Base-by-base conservation (phyloP, 1,140 invertebrate genomes). In the Cherax destructor region DNA sequence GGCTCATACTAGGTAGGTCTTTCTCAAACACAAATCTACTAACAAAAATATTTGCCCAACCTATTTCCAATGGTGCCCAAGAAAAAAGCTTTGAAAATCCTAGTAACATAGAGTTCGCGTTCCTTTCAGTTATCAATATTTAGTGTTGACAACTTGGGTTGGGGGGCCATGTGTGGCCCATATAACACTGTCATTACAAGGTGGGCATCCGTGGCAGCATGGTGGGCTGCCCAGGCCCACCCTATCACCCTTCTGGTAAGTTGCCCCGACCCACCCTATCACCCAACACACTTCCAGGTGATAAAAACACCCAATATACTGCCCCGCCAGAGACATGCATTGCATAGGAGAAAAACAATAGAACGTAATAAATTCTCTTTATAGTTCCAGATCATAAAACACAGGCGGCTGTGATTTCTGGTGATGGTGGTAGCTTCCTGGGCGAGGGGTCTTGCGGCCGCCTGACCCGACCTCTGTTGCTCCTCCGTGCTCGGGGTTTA, bases 271-370 rank as follows among this genome's bases (percentile, higher is more conserved):
- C 13, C 13, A 69, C 16, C 13, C 69, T 21, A 30, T 74, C 69
- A 74, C n/a, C n/a, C 69, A 74, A 7, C 69, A 74, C 69, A 74
- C 69, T 74, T 74, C 69, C 69, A 74, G 3, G n/a, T n/a, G 69
- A 30, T 74, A 74, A 74, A 69, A 74, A 74, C n/a, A 30, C 69
- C 24, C 69, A 11, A 24, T 30, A 30, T 74, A 74, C 21, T 24
- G n/a, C 69, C 69, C 24, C 6, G 5, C 5, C 69, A n/a, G 24
- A 30, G 69, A 74, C 69, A 74, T 30, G 69, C 11, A 74, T 74
- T 74, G 69, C 69, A 74, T 74, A 74, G 52, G 52, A 13, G 24
- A 74, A 30, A 74, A 74, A 74, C 69, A 74, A 74, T 74, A 30
- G 69, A 74, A 30, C n/a, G n/a, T 74, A n/a, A n/a, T 74, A 74